Evolutionary conservation across 37 sponge, comb jelly and placozoan genomes (phyloP), one percentile per base, ranked within the genome.

Genomic region (Mnemiopsis leidyi): DNA sequence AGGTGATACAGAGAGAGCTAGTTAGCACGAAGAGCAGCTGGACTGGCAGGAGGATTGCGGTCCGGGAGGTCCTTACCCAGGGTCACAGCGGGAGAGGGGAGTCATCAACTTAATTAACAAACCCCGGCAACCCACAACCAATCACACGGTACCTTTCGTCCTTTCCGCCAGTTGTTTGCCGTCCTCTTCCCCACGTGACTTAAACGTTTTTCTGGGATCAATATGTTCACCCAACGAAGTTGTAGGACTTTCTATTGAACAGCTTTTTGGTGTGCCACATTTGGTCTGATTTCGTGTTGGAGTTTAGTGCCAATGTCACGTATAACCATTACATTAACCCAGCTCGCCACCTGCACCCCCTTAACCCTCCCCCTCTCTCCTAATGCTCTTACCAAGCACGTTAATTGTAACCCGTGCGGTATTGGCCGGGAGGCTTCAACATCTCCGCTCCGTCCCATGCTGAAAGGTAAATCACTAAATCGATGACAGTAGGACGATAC

Each of bases 151-250:
- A 28, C 79, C 79, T 48, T 13, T 77, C 79, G 79, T 32, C 79
- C 79, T 77, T 36, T 13, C 79, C 20, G 33, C 35, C 79, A 77
- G 33, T 32, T 26, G 32, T 5, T 5, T 3, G 2, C 79, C 36
- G 16, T 9, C 18, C 21, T 32, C 3, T 36, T 16, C 18, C 35
- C 16, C 79, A 77, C 79, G 79, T 77, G 79, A 77, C 36, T 32
- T 77, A 77, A 77, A 77, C 79, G 79, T 77, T 77, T 77, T 77
- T 77, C 79, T 77, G 79, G 79, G 79, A 77, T 77, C 79, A 77
- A 77, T 77, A 77, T 77, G 79, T 77, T 77, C 79, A 77, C 79
- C 79, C 79, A 13, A 32, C 35, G 79, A 34, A 71, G 73, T 29
- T 71, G 73, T 28, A 71, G 73, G 29, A 23, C 73, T 29, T 71